A percentile compares a stretch with the other conserved stretches of the same genome.
Conservation (phyloP, 1,140 invertebrate genomes). For the Gryllus bimaculatus region DNA sequence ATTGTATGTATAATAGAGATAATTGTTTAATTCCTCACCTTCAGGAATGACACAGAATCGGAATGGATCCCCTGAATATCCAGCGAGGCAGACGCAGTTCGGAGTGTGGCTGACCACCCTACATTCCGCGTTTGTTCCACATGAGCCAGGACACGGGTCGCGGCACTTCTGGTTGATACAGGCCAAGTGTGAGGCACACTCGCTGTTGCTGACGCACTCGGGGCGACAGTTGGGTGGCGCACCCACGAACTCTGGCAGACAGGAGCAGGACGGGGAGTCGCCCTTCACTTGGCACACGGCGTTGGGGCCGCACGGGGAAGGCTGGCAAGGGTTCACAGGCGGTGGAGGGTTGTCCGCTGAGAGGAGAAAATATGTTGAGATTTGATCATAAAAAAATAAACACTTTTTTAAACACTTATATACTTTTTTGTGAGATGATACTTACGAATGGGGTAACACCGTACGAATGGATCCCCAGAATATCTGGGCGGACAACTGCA, state of each 20-base stretch:
- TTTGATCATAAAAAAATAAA: neutral
- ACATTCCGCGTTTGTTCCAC: slow-evolving; percentile 32
- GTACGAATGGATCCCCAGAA: slow-evolving; percentile 41
- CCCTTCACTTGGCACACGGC: slow-evolving; percentile 34
- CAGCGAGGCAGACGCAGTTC: slow-evolving; percentile 34
- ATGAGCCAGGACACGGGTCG: slow-evolving; percentile 36
- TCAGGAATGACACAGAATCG: slow-evolving; percentile 30
- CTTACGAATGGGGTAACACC: slow-evolving; percentile 21
- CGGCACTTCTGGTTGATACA: slow-evolving; percentile 34
- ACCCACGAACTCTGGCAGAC: slow-evolving; percentile 29
- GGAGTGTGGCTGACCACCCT: slow-evolving; percentile 49
- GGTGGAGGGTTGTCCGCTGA: neutral
- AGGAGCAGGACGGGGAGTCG: slow-evolving; percentile 30
- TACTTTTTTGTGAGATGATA: neutral
- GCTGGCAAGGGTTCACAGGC: slow-evolving; percentile 46
- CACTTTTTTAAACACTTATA: neutral
- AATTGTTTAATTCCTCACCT: slow-evolving; percentile 13
- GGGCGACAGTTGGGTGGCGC: slow-evolving; percentile 29
- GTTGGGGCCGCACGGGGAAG: slow-evolving; percentile 43
- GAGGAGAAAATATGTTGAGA: neutral
- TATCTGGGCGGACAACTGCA: slow-evolving; percentile 43
- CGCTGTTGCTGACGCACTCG: slow-evolving; percentile 31
- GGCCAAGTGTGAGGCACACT: slow-evolving; percentile 30
- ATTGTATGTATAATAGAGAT: neutral
- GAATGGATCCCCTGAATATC: slow-evolving; percentile 36